Conservation (phyloP, 2,888 invertebrate species). For the Tetheella fluctuosa region DNA sequence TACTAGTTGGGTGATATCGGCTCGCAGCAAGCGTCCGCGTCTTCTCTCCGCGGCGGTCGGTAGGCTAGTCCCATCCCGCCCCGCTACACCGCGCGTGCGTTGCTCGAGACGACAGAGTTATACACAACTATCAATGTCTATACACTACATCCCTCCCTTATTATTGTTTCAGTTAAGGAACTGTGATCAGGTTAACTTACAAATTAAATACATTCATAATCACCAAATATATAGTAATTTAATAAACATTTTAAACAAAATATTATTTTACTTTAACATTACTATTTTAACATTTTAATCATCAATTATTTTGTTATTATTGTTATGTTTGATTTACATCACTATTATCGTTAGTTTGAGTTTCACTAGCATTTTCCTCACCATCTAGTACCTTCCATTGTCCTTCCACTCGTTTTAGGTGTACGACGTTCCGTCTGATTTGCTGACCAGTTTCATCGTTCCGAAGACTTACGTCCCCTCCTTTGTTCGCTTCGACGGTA, state of each 20-base stretch:
- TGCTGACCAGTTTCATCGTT: slow-evolving; percentile 31
- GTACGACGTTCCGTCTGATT: slow-evolving; percentile 27
- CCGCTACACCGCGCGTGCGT: too few species aligned
- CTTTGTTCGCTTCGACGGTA: slow-evolving; percentile 19
- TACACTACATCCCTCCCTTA: slow-evolving; percentile 6
- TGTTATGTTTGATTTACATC: not conserved
- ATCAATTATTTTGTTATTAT: not conserved
- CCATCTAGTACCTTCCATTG: slow-evolving; percentile 17
- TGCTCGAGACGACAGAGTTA: too few species aligned
- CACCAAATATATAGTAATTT: not conserved
- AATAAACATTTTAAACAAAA: not conserved
- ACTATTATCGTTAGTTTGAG: slow-evolving; percentile 4
- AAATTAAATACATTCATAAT: not conserved
- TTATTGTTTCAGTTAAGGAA: not conserved
- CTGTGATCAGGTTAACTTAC: not conserved
- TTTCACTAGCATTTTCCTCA: not conserved
- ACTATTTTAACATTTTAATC: not conserved
- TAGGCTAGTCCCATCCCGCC: too few species aligned
- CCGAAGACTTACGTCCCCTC: slow-evolving; percentile 21
- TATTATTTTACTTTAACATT: too few species aligned
- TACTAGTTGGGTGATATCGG: too few species aligned
- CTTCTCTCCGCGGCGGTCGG: too few species aligned
- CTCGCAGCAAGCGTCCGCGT: too few species aligned
- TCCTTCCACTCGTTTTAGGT: slow-evolving; percentile 28
- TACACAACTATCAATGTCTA: not conserved